Percentiles rank a stretch among this genome's conserved stretches.
phyloP scores from a whole-genome alignment of 2,888 invertebrate genomes.

The Aleiodes testaceus region DNA sequence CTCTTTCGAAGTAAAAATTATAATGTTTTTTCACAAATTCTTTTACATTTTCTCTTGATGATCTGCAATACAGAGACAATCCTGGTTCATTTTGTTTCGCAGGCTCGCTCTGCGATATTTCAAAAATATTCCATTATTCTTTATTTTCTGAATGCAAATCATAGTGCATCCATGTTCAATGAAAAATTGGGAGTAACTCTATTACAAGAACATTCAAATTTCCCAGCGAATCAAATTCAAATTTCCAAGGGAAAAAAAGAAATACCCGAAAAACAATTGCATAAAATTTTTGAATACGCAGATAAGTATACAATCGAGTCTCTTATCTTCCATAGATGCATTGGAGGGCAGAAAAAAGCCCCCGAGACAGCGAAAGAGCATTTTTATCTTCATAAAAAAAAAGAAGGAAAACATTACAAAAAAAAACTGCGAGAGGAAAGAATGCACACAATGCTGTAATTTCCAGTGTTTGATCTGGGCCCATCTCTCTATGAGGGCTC shows the following conservation, averaged over 20 bases:
- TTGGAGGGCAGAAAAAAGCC: constrained; percentile 5
- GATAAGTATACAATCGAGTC: constrained; percentile 40
- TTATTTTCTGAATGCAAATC: no score
- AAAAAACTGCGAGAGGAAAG: constrained; percentile 52
- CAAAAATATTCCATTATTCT: no score
- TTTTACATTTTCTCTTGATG: no score
- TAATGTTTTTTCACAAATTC: no score
- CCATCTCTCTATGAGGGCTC: constrained; percentile 63
- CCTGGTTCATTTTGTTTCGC: no score
- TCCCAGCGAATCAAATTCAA: no score
- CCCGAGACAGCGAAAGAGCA: constrained; percentile 29
- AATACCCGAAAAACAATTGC: neutral
- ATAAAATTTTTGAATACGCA: constrained; percentile 15
- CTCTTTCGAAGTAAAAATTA: no score
- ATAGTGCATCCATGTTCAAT: no score
- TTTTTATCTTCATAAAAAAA: neutral
- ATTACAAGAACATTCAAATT: no score
- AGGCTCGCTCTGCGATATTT: no score
- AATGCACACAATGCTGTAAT: constrained; percentile 71
- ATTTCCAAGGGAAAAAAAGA: constrained; percentile 5
- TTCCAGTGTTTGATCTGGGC: constrained; percentile 69
- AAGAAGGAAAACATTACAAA: constrained; percentile 27
- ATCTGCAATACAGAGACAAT: no score
- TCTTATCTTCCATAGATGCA: constrained; percentile 35
- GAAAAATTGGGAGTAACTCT: no score